Evolutionary conservation across 2,888 invertebrate genomes (phyloP), one percentile per base, ranked within the genome.

Genomic region (Ametastegia equiseti): DNA sequence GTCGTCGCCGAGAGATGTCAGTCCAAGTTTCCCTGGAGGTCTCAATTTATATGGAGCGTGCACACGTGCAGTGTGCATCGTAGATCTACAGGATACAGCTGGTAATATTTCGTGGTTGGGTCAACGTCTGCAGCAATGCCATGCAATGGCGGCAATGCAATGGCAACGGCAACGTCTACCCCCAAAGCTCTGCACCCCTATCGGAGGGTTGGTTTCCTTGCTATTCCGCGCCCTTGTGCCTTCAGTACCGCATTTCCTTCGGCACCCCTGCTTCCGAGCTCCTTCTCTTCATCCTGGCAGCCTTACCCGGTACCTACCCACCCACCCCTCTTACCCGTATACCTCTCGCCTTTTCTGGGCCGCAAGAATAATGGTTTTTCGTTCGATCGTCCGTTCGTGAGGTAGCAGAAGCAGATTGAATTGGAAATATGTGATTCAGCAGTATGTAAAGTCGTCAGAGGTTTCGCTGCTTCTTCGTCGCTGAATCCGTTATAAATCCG

Each of bases 371-470:
- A 90, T 89, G 88, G 87, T 84, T 89, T 89, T 87, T 87, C 88
- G 86, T 88, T 87, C 88, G 86, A 88, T 86, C 86, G 88, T 77
- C 83, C 84, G 83, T 83, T 77, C 84, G 77, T 69, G 78, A 69
- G 80, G 42, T 80, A 78, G 81, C 69, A 81, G 82, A 84, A 84
- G 85, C 85, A 88, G 88, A 87, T 88, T 88, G 89, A 89, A 90
- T 89, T 88, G 88, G 85, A 89, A 90, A 89, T 89, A 89, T 88
- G 88, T 86, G 87, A 89, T 88, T 87, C 87, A 86, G 84, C 86
- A 87, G 86, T 86, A 87, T 88, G 88, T 88, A 89, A 89, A 89
- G 88, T 89, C 88, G 86, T 87, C 86, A 86, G 85, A 83, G 75
- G 75, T 50, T 78, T 78, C 33, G 39, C 60, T 60, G 60, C 54